Evolutionary conservation across 2,888 invertebrate species (phyloP).

Genomic region (Formica aserva): DNA sequence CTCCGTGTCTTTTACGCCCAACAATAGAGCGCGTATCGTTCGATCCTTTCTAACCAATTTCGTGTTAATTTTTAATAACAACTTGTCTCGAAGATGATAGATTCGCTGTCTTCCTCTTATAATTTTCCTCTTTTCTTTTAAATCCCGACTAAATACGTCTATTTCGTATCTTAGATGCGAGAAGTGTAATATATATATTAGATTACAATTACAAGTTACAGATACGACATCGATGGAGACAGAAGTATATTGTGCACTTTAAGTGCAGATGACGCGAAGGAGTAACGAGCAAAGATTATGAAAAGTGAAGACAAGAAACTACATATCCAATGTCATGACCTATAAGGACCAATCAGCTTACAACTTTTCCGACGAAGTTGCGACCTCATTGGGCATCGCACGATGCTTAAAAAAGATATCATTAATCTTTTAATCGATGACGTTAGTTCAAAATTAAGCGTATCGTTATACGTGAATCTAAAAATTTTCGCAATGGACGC

Average conservation of each 20-base stretch:
- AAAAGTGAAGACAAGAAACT: neutral
- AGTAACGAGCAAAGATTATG: neutral
- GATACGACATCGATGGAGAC: neutral
- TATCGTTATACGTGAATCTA: neutral
- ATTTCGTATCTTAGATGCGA: neutral
- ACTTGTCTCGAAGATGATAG: neutral
- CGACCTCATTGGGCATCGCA: neutral
- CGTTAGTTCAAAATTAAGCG: neutral
- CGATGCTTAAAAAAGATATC: neutral
- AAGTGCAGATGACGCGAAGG: neutral
- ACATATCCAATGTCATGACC: neutral
- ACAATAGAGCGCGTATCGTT: neutral
- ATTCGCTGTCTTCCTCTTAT: neutral
- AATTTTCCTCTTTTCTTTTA: neutral
- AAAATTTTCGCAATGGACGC: neutral
- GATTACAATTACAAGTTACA: neutral
- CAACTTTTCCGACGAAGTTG: neutral
- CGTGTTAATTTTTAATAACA: neutral
- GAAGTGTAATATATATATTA: neutral
- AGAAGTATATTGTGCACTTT: neutral
- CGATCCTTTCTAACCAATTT: conserved; percentile 7
- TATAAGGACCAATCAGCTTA: neutral
- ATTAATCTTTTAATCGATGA: neutral
- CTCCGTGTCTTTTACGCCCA: neutral
- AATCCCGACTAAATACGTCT: neutral